Conservation (phyloP, 2,888 invertebrate genomes). For the Carabus problematicus region DNA sequence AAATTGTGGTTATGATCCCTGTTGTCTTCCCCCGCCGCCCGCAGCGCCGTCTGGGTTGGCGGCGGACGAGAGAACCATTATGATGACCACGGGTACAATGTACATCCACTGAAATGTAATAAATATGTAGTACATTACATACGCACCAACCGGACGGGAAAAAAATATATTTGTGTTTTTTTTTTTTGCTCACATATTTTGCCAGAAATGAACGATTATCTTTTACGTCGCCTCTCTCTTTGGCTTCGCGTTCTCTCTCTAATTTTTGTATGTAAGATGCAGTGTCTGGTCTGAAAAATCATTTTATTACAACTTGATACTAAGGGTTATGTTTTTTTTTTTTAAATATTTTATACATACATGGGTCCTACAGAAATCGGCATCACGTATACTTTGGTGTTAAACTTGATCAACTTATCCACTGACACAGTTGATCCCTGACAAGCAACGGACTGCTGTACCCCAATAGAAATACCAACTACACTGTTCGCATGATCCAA, state of each 20-base stretch:
- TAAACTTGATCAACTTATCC: slow-evolving; percentile 66
- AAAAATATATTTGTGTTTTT: slow-evolving; percentile 35
- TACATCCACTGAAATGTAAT: slow-evolving; percentile 93
- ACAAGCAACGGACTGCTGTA: slow-evolving; percentile 59
- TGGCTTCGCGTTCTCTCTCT: slow-evolving; percentile 88
- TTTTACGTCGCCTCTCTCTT: slow-evolving; percentile 87
- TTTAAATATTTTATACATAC: slow-evolving; percentile 64
- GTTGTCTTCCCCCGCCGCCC: slow-evolving; percentile 52
- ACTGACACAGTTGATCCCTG: slow-evolving; percentile 58
- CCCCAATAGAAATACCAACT: slow-evolving; percentile 71
- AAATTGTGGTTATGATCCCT: slow-evolving; percentile 48
- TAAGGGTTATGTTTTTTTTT: slow-evolving; percentile 19
- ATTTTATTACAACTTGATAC: too few species aligned
- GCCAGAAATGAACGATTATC: slow-evolving; percentile 96
- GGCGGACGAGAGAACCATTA: slow-evolving; percentile 88
- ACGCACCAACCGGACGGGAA: neutral
- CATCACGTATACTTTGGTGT: slow-evolving; percentile 79
- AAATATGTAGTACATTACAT: slow-evolving; percentile 46
- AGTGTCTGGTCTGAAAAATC: slow-evolving; percentile 81
- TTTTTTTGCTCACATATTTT: slow-evolving; percentile 86
- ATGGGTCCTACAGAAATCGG: slow-evolving; percentile 84
- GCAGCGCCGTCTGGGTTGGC: slow-evolving; percentile 75
- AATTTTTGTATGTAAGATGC: slow-evolving; percentile 92
- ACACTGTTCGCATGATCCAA: slow-evolving; percentile 81
- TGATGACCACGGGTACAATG: slow-evolving; percentile 90